Evolutionary conservation across 2,888 invertebrate genomes (phyloP), one percentile per base, ranked within the genome.

Genomic region (Phymatocera aterrima): DNA sequence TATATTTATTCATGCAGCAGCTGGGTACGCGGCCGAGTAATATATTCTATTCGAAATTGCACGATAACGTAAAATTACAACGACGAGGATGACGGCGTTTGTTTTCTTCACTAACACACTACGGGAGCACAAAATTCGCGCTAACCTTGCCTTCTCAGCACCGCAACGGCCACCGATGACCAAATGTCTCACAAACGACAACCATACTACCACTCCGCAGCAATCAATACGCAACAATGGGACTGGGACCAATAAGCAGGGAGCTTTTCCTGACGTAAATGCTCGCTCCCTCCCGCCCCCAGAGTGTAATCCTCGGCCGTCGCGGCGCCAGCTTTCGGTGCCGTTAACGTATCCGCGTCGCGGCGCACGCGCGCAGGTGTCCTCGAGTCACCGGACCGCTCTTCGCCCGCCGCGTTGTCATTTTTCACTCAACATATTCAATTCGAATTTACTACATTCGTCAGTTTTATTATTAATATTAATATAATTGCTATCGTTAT

Each of bases 201-300:
- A 88, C 86, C 86, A 88, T 86, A 86, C 84, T n/a, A n/a, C 68
- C 84, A 88, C 87, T 82, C 85, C 78, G 88, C 87, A 86, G 88
- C 88, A 90, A 90, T 90, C 90, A 90, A 90, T 90, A 90, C 90
- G 89, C 89, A 87, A 89, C 89, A 89, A 89, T 88, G 88, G n/a
- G 88, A 88, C 89, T 86, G 88, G 88, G 89, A 90, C 90, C 90
- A 90, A 90, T 90, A 88, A 90, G 90, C 90, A 88, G 87, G 84
- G 87, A 89, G 90, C 90, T 90, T 89, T 89, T 85, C 88, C 87
- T 88, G 88, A 88, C 89, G 89, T 88, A 87, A 86, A 85, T 83
- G 86, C 85, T 83, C 84, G 84, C 86, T 84, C 86, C 84, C 86
- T 85, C 83, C n/a, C 18, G 83, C 83, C 85, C 84, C 86, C 83